These are phyloP conservation scores for Trichoplusia ni DNA, from an alignment of 1,140 invertebrate species.

Conservation along the genomic window DNA sequence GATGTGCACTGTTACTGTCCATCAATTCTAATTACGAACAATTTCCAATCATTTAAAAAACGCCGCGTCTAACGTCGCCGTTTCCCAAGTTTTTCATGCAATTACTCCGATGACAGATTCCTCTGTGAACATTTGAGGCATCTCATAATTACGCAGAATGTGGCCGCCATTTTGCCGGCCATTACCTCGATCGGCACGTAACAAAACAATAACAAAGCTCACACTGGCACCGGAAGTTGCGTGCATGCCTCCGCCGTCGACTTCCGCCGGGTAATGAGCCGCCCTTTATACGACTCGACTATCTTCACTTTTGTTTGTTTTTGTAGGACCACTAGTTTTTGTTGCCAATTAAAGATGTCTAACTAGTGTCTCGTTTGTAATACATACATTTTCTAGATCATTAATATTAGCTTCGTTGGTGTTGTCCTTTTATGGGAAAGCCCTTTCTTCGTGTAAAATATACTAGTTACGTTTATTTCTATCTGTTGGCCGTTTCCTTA, in stretches of 20 bases:
- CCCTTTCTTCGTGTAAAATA: no score
- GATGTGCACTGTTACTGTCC: no score
- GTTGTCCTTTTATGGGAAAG: no score
- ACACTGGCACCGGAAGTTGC: constrained; percentile 8
- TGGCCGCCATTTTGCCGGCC: not conserved
- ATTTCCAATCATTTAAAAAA: constrained; percentile 1
- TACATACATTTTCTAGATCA: no score
- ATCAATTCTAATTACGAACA: no score
- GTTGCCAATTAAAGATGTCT: constrained; percentile 1
- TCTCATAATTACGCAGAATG: constrained; percentile 2
- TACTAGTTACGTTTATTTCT: no score
- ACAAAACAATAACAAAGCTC: constrained; percentile 18
- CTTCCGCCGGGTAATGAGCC: constrained; percentile 18
- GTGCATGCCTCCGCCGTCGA: constrained; percentile 6
- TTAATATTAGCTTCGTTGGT: no score
- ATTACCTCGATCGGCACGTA: constrained; percentile 5
- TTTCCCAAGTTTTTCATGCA: not conserved
- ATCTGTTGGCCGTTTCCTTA: no score
- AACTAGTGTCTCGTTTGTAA: no score
- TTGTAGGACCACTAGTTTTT: not conserved
- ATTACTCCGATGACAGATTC: constrained; percentile 19
- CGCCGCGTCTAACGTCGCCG: not conserved
- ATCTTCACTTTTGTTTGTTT: not conserved
- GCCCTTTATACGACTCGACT: not conserved
- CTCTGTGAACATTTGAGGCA: not conserved